Percentiles rank a stretch among this genome's conserved stretches.
phyloP scores from a whole-genome alignment of 2,797 vertebrate genomes.

The Hylomyscus alleni region DNA sequence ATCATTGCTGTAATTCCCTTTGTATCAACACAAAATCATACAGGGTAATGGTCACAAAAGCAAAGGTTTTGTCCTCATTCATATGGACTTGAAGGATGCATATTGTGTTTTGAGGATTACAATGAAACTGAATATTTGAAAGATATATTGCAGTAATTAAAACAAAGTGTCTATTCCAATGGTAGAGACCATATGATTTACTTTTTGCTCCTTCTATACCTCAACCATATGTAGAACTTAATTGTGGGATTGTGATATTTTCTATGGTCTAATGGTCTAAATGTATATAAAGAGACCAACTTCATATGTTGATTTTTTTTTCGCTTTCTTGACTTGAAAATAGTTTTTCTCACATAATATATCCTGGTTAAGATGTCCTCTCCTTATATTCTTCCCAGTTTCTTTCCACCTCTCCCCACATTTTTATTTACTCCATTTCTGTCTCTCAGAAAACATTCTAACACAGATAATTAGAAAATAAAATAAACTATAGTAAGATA shows the following conservation, averaged over 20 bases:
- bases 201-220: not conserved
- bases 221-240: not conserved
- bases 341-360: not conserved
- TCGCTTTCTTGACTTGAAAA: not conserved
- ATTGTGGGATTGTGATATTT: not conserved
- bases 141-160: not conserved
- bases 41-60: not conserved
- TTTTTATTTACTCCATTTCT: not conserved
- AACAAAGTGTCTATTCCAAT: not conserved
- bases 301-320: not conserved
- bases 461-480: not conserved
- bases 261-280: not conserved
- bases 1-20: not conserved
- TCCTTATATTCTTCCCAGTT: not conserved
- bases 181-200: not conserved
- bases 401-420: too few species aligned
- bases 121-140: not conserved
- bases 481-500: not conserved
- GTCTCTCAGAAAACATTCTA: not conserved
- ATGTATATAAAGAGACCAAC: not conserved
- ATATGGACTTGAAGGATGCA: rapidly evolving
- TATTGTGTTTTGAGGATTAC: not conserved
- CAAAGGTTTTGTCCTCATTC: too few species aligned
- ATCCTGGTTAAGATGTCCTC: not conserved
- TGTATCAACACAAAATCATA: not conserved